Evolutionary conservation across 1,140 invertebrate genomes (phyloP), one percentile per base, ranked within the genome.

Genomic region (Lerema accius): DNA sequence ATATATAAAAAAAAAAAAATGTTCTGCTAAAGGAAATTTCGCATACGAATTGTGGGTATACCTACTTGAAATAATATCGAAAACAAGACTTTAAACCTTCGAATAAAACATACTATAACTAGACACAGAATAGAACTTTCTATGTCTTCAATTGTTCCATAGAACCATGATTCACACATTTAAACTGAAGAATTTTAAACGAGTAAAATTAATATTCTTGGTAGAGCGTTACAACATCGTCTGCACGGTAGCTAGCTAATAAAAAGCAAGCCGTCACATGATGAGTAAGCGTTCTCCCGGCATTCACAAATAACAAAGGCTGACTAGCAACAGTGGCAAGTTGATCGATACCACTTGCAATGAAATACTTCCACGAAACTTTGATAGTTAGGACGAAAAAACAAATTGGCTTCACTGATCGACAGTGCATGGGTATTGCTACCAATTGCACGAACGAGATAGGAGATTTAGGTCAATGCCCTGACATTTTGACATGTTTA

Each of bases 311-410:
- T 43, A 43, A 43, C 40, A 55, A 55, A 55, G 37, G 19, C 19
- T 5, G 19, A 40, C 35, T 53, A 11, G 17, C 13, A 23, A 23
- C 19, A 23, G 19, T 13, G 15, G 50, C 37, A 40, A 55, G 17
- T 23, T 55, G 50, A 55, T 55, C 50, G 50, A 55, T 55, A 55
- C 14, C 26, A n/a, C 50, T 42, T 42, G 17, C 19, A 55, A 55
- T 42, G 50, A 19, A 55, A 43, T 43, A 42, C 50, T 40, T 55
- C 37, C 16, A 14, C 35, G 50, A 42, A 42, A 40, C 17, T n/a
- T 55, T 19, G 9, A 17, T 43, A 7, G 40, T 3, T 43, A 9
- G 40, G 17, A 55, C 14, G 13, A 50, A 55, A 53, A 55, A 55
- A 55, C n/a, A 0, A 55, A 55, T 42, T 40, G 13, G 11, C 42